Evolutionary conservation across 2,113 vertebrate genomes (phyloP), one percentile per base, ranked within the genome.

Genomic region (Catharus minimus): DNA sequence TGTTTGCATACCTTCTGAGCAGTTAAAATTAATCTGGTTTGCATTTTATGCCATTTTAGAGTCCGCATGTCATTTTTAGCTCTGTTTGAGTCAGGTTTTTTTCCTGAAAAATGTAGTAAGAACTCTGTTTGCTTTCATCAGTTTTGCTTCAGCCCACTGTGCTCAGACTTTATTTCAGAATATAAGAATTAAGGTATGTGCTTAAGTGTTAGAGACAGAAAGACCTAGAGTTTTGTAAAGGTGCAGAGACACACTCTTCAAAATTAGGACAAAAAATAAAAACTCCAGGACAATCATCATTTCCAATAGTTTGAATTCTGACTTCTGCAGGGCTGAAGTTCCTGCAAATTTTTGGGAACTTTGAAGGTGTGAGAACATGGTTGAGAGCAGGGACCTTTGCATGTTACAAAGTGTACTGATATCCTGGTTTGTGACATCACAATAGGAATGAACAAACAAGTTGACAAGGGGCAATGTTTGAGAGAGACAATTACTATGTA

Each of bases 391-490:
- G 15, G 5, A 44, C 1, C 1, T 84, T 60, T 53, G 12, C 0
- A 0, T 21, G 4, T 62, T n/a, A n/a, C 11, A 36, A 44, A 55
- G 15, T 4, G 8, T 57, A 7, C 8, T 10, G 7, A 10, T 53
- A 36, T 11, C 4, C 15, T 53, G 22, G 4, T 53, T 62, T 32
- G 6, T 76, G 76, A 76, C 17, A 24, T 28, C 2, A 0, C 4
- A n/a, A 6, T 13, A 82, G 1, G 7, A 88, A 55, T 44, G 4
- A 77, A 62, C 66, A 86, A 58, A 0, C 1, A 55, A 66, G 9
- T 1, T 1, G 2, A 4, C 6, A 13, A 21, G 8, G 13, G 5
- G 9, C 3, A 60, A 44, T 13, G 9, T 39, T 33, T 43, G 23
- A 32, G n/a, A 73, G 18, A 84, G 5, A 38, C 2, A 50, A 57